Evolutionary conservation across 2,797 vertebrate genomes (phyloP).

Genomic region (Cottoperca gobio): DNA sequence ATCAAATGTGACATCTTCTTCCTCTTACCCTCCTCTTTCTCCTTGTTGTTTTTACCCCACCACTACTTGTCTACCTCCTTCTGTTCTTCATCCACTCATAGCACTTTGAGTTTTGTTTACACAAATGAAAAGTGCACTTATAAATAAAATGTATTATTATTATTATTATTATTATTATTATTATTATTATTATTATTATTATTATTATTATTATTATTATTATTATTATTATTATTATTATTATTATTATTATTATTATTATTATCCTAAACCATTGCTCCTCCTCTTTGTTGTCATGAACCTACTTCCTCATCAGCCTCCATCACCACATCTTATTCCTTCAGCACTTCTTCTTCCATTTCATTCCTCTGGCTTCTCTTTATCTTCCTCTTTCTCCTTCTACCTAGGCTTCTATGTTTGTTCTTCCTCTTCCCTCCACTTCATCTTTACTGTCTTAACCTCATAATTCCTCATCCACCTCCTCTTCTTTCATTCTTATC

Average conservation of each 20-base stretch:
- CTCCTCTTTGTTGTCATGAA: not conserved
- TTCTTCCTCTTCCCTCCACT: not conserved
- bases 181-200: too few species aligned
- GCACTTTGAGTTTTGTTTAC: too few species aligned
- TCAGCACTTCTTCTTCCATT: not conserved
- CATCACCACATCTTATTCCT: not conserved
- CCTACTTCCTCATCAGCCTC: not conserved
- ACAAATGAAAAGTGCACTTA: too few species aligned
- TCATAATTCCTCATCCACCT: too few species aligned
- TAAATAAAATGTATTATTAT: too few species aligned
- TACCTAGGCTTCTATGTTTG: not conserved
- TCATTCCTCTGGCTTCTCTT: not conserved
- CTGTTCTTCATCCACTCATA: constrained; percentile 1
- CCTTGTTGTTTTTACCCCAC: not conserved
- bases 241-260: too few species aligned
- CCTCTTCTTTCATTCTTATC: not conserved
- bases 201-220: too few species aligned
- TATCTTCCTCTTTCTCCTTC: not conserved
- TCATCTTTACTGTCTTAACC: not conserved
- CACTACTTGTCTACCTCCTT: not conserved
- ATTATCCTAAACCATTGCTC: too few species aligned
- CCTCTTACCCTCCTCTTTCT: constrained; percentile 10
- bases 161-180: too few species aligned
- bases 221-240: too few species aligned
- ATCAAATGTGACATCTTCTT: constrained; percentile 26